A percentile compares a stretch with the other conserved stretches of the same genome.
These are phyloP conservation scores for Meghimatium bilineatum DNA, from an alignment of 2,888 invertebrate species.

Conservation along the genomic window DNA sequence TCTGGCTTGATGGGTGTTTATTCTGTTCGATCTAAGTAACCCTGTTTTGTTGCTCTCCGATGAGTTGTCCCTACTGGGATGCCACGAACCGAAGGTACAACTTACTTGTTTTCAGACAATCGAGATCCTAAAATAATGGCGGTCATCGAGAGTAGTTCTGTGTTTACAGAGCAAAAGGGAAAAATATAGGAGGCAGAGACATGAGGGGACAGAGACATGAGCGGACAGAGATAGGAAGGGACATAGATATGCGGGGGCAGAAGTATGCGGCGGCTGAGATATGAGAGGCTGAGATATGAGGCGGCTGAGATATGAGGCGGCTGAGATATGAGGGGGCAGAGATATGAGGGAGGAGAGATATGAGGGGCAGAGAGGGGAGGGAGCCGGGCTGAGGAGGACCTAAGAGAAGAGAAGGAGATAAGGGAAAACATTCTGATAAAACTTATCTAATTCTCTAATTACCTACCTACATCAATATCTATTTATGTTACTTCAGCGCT, in stretches of 20 bases:
- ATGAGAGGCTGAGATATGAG: no score
- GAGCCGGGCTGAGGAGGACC: not conserved
- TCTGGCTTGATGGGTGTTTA: not conserved
- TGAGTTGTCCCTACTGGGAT: not conserved
- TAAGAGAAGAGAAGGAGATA: constrained; percentile 9
- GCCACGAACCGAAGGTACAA: not conserved
- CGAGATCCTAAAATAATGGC: not conserved
- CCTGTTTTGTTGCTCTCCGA: not conserved
- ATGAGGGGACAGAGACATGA: no score
- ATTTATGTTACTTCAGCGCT: no score
- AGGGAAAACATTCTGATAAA: not conserved
- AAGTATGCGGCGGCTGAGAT: no score
- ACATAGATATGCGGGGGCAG: no score
- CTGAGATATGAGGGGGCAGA: not conserved
- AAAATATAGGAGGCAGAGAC: no score
- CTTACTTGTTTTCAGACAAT: not conserved
- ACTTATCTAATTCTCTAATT: not conserved
- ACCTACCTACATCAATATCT: constrained; percentile 27
- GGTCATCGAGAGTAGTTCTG: not conserved
- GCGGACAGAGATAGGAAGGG: no score
- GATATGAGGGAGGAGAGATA: not conserved
- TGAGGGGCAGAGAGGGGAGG: constrained; percentile 21
- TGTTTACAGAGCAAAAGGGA: no score
- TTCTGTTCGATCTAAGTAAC: not conserved
- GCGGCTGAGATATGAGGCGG: not conserved